Percentiles rank a stretch among this genome's conserved stretches.
Evolutionary conservation across 2,113 vertebrate species (phyloP).

Genomic region (Neotragus pygmaeus): DNA sequence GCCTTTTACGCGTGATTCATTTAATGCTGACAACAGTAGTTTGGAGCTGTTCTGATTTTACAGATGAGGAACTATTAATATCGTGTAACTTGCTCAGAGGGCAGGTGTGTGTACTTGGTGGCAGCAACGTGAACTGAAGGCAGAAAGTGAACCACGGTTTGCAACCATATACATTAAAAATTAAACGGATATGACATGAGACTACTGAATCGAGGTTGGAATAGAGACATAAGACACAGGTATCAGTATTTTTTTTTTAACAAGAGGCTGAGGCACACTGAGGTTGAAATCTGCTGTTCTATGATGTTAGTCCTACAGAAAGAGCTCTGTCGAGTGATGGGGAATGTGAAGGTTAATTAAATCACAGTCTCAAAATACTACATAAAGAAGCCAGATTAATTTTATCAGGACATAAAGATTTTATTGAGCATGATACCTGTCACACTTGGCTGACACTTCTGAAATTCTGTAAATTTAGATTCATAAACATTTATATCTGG

Average conservation of each 20-base stretch:
- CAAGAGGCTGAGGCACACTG: background rate
- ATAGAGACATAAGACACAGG: background rate
- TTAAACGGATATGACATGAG: background rate
- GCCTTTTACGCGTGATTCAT: background rate
- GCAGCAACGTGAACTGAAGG: background rate
- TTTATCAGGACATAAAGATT: background rate
- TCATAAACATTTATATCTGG: background rate
- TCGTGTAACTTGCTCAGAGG: background rate
- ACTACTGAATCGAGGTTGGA: background rate
- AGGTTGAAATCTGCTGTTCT: background rate
- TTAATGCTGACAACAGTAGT: background rate
- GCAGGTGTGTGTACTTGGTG: background rate
- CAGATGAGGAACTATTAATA: background rate
- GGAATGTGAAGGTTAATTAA: background rate
- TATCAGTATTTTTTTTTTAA: background rate
- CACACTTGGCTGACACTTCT: background rate
- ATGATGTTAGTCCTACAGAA: background rate
- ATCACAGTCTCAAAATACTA: background rate
- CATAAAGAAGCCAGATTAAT: background rate
- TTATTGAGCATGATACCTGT: background rate
- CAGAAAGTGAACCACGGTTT: background rate
- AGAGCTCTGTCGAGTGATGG: background rate
- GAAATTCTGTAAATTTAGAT: background rate
- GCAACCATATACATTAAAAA: background rate
- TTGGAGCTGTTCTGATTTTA: background rate